phyloP scores from a whole-genome alignment of 2,113 vertebrate genomes.

The Mustelus asterias region DNA sequence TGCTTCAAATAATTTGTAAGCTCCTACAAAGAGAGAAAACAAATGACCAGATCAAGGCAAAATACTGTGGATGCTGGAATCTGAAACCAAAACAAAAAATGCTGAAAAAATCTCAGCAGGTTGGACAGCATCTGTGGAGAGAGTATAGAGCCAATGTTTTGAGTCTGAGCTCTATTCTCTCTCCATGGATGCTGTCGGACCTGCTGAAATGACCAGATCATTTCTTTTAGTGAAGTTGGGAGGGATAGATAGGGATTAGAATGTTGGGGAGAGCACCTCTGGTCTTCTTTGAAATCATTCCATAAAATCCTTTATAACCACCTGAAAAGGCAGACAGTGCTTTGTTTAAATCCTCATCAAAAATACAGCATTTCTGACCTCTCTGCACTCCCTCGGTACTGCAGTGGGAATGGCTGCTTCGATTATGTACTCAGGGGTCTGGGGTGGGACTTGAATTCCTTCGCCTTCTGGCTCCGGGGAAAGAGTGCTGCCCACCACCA shows the following conservation, averaged over 20 bases:
- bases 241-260: neutral
- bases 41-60: neutral
- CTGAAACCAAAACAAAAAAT: too few relatives aligned
- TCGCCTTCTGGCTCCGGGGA: neutral
- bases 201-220: neutral
- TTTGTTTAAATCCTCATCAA: neutral
- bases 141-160: too few relatives aligned
- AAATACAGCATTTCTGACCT: neutral
- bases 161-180: too few relatives aligned
- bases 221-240: neutral
- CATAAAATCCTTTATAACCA: neutral
- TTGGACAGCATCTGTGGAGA: too few relatives aligned
- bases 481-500: neutral
- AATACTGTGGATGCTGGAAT: too few relatives aligned
- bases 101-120: too few relatives aligned
- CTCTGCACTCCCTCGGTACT: too few relatives aligned
- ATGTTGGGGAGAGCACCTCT: neutral
- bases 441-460: too few relatives aligned
- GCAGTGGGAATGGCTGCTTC: too few relatives aligned
- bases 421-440: too few relatives aligned
- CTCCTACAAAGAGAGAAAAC: neutral
- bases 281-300: neutral
- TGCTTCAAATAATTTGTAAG: neutral
- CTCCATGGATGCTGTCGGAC: too few relatives aligned
- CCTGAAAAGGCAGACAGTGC: neutral